phyloP scores from a whole-genome alignment of 2,797 vertebrate genomes.

The Tamandua tetradactyla region DNA sequence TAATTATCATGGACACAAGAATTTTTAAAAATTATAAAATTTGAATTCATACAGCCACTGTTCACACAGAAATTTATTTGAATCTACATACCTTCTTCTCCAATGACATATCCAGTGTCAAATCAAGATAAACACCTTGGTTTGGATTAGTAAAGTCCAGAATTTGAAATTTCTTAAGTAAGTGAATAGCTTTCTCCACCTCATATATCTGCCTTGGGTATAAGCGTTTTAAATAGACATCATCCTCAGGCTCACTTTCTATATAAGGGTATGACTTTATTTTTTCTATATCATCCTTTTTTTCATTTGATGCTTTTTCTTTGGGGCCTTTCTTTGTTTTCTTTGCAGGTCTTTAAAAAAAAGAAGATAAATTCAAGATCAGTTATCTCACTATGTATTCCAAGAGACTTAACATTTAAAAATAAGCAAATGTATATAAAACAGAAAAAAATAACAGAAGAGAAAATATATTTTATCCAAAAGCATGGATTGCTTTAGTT shows the following conservation, averaged over 20 bases:
- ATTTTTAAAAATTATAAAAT: conserved; percentile 38
- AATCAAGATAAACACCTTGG: conserved; percentile 89
- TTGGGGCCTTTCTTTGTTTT: conserved; percentile 68
- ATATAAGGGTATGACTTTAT: too few relatives aligned
- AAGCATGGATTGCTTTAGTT: conserved; percentile 1
- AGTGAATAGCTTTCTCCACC: too few relatives aligned
- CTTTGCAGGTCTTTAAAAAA: conserved; percentile 81
- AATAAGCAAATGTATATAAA: background rate
- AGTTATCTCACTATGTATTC: conserved; percentile 35
- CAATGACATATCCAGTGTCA: conserved; percentile 92
- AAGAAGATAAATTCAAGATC: conserved; percentile 15
- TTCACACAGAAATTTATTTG: conserved; percentile 32
- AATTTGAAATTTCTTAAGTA: too few relatives aligned
- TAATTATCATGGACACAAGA: background rate
- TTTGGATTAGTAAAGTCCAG: conserved; percentile 84
- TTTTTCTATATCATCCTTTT: conserved; percentile 70
- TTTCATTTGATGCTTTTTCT: conserved; percentile 62
- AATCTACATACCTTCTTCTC: conserved; percentile 92
- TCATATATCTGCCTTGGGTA: too few relatives aligned
- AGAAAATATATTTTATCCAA: conserved; percentile 44
- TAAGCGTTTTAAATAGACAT: too few relatives aligned
- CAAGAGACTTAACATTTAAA: background rate
- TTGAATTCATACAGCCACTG: background rate
- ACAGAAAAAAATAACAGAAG: background rate
- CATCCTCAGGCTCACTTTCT: too few relatives aligned